phyloP scores from a whole-genome alignment of 2,113 vertebrate genomes.

The Tympanuchus pallidicinctus region DNA sequence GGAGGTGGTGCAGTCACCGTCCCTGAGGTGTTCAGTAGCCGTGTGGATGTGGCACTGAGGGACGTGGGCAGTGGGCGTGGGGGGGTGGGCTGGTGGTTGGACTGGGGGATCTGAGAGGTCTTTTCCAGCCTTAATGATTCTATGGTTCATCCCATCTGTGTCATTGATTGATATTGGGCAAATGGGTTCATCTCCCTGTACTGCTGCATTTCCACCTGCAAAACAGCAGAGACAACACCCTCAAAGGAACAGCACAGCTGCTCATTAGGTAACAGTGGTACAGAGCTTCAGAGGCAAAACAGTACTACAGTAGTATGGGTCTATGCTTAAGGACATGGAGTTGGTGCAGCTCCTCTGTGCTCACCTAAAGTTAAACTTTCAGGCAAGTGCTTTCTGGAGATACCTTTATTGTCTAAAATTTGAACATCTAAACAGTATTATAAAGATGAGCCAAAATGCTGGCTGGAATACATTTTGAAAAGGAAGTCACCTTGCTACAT shows the following conservation, averaged over 20 bases:
- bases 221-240: not conserved
- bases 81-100: no score
- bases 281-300: not conserved
- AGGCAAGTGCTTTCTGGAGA: not conserved
- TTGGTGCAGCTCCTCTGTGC: not conserved
- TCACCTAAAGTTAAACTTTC: not conserved
- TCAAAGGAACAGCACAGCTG: not conserved
- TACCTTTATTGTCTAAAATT: not conserved
- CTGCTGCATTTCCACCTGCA: not conserved
- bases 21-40: no score
- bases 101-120: no score
- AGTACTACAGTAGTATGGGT: no score
- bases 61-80: no score
- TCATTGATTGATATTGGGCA: not conserved
- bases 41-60: no score
- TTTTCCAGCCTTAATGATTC: no score
- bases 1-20: no score
- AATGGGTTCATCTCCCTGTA: not conserved
- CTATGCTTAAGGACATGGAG: not conserved
- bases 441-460: not conserved
- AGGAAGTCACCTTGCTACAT: not conserved
- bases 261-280: not conserved
- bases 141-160: not conserved
- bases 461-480: rapidly evolving
- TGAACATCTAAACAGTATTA: rapidly evolving